Evolutionary conservation across 2,888 invertebrate species (phyloP).

Genomic region (Yponomeuta malinellus): DNA sequence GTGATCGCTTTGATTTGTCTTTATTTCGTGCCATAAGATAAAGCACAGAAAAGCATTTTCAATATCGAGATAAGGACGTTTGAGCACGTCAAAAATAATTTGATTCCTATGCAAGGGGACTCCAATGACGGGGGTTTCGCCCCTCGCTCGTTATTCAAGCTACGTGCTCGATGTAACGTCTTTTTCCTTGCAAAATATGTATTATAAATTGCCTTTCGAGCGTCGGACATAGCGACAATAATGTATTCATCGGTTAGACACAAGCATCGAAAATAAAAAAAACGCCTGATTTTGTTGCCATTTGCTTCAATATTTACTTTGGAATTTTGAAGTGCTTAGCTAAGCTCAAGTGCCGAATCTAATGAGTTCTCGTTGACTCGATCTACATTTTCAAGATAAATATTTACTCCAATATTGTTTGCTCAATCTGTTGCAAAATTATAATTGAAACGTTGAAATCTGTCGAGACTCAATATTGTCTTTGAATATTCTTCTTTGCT

Average conservation of each 20-base stretch:
- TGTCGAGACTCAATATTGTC: neutral
- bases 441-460: conserved; percentile 10
- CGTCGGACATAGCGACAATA: conserved; percentile 41
- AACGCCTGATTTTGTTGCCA: neutral
- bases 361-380: conserved; percentile 23
- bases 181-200: conserved; percentile 52
- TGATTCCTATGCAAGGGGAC: conserved; percentile 49
- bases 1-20: conserved; percentile 2
- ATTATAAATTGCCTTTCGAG: conserved; percentile 52
- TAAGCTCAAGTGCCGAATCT: conserved; percentile 22
- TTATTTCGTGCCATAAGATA: conserved; percentile 1
- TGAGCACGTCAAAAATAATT: conserved; percentile 53
- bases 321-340: conserved; percentile 15
- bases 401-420: conserved; percentile 21
- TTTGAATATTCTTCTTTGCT: neutral
- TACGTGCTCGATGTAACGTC: conserved; percentile 46
- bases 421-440: conserved; percentile 7
- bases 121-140: conserved; percentile 34
- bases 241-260: conserved; percentile 18
- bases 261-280: neutral
- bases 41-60: conserved; percentile 14
- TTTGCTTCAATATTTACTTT: conserved; percentile 2
- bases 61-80: conserved; percentile 36
- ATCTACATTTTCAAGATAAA: conserved; percentile 25
- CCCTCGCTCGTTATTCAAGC: conserved; percentile 55